These are phyloP conservation scores for Pyrgus malvae DNA, from an alignment of 2,888 invertebrate species.

Conservation along the genomic window DNA sequence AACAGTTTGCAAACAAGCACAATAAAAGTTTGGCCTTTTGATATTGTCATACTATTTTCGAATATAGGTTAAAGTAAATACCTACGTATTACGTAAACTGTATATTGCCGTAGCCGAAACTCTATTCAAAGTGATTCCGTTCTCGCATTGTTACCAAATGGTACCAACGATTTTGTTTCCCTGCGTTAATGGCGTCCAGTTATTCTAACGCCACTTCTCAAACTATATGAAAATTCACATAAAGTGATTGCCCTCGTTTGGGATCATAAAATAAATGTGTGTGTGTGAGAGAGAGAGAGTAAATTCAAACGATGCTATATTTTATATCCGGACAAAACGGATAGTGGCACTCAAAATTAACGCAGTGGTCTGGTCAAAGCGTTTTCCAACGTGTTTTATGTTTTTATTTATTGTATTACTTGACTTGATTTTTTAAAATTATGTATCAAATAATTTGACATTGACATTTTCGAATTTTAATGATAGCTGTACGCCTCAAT, in stretches of 20 bases:
- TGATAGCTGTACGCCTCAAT: no score
- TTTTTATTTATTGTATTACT: no score
- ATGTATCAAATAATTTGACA: no score
- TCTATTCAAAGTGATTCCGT: conserved; percentile 23
- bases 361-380: conserved; percentile 23
- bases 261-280: conserved; percentile 8
- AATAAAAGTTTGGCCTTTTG: conserved; percentile 23
- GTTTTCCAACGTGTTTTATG: conserved; percentile 30
- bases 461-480: no score
- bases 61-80: conserved; percentile 20
- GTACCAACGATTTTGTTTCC: conserved; percentile 36
- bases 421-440: no score
- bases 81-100: conserved; percentile 7
- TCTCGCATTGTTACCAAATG: conserved; percentile 35
- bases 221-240: not conserved
- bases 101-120: conserved; percentile 20
- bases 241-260: conserved; percentile 1
- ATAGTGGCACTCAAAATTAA: conserved; percentile 23
- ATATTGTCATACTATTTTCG: conserved; percentile 17
- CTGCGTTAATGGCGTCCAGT: conserved; percentile 33
- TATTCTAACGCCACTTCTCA: not conserved
- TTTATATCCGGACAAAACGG: conserved; percentile 27
- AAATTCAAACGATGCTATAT: conserved; percentile 24
- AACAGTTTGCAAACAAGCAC: conserved; percentile 13
- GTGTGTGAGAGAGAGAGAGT: conserved; percentile 10